Evolutionary conservation across 2,888 invertebrate species (phyloP).

Genomic region (Heliconius erato): DNA sequence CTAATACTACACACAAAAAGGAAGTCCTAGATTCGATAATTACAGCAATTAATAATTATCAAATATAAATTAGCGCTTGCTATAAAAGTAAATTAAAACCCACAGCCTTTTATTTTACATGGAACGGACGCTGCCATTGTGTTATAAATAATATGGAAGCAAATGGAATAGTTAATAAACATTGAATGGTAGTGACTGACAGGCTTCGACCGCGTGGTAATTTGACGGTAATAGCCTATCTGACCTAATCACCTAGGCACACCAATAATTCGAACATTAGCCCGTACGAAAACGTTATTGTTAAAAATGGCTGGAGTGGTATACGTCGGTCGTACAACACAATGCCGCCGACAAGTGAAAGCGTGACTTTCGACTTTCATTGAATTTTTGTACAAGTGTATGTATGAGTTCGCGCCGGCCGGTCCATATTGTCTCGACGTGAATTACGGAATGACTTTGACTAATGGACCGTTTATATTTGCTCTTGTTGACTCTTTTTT

Average conservation of each 20-base stretch:
- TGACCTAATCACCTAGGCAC: slow-evolving; percentile 59
- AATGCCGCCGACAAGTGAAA: slow-evolving; percentile 82
- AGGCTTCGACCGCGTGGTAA: slow-evolving; percentile 51
- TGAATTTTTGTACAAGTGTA: slow-evolving; percentile 82
- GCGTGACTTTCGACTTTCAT: slow-evolving; percentile 85
- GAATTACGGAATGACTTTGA: slow-evolving; percentile 57
- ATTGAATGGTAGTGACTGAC: slow-evolving; percentile 51
- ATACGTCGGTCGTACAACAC: slow-evolving; percentile 67
- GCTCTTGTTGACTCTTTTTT: slow-evolving; percentile 9
- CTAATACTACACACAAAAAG: slow-evolving; percentile 37
- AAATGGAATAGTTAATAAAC: slow-evolving; percentile 55
- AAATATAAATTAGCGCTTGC: slow-evolving; percentile 37
- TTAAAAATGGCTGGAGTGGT: slow-evolving; percentile 67
- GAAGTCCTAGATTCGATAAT: slow-evolving; percentile 45
- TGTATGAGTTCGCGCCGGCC: slow-evolving; percentile 74
- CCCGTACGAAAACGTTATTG: slow-evolving; percentile 62
- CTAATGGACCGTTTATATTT: slow-evolving; percentile 45
- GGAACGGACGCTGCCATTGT: slow-evolving; percentile 38
- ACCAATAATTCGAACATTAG: slow-evolving; percentile 64
- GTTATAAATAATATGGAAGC: slow-evolving; percentile 48
- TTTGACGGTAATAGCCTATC: slow-evolving; percentile 55
- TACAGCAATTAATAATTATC: slow-evolving; percentile 42
- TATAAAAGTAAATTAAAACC: slow-evolving; percentile 29
- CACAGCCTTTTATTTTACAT: slow-evolving; percentile 37
- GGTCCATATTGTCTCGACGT: slow-evolving; percentile 82